Conservation (phyloP, 2,888 invertebrate genomes). For the Phanerotoma sp. region DNA sequence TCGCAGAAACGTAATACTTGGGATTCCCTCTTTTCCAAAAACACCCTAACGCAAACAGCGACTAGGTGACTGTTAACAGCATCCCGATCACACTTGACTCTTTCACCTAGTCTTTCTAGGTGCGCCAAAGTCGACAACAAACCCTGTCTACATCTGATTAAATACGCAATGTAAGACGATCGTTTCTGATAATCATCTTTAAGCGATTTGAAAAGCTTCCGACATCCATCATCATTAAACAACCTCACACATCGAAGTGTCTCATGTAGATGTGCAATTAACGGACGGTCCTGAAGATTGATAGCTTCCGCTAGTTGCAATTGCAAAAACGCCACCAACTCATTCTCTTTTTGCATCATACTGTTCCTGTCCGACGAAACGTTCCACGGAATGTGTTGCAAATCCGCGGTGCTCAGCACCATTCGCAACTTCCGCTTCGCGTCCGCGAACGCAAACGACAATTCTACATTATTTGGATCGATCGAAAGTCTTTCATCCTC, state of each 20-base stretch:
- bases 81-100: conserved; percentile 69
- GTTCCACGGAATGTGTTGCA: conserved; percentile 65
- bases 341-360: conserved; percentile 56
- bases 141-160: conserved; percentile 78
- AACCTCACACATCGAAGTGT: conserved; percentile 76
- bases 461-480: conserved; percentile 62
- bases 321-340: conserved; percentile 69
- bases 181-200: conserved; percentile 75
- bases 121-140: conserved; percentile 74
- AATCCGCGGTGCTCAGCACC: conserved; percentile 86
- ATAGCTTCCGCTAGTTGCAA: conserved; percentile 81
- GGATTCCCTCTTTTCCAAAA: conserved; percentile 76
- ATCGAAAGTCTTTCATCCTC: conserved; percentile 59
- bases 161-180: conserved; percentile 79
- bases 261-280: conserved; percentile 80
- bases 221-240: conserved; percentile 71
- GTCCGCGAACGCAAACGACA: conserved; percentile 66
- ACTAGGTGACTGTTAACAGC: conserved; percentile 75
- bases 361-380: conserved; percentile 51
- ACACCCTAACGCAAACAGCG: conserved; percentile 75
- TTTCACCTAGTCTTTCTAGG: conserved; percentile 65
- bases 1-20: conserved; percentile 73
- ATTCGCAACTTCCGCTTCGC: conserved; percentile 87
- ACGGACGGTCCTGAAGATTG: conserved; percentile 74
- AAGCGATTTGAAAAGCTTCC: conserved; percentile 72